Percentiles rank a stretch among this genome's conserved stretches.
Conservation (phyloP, 2,888 invertebrate genomes). For the Heliconius ismenius region DNA sequence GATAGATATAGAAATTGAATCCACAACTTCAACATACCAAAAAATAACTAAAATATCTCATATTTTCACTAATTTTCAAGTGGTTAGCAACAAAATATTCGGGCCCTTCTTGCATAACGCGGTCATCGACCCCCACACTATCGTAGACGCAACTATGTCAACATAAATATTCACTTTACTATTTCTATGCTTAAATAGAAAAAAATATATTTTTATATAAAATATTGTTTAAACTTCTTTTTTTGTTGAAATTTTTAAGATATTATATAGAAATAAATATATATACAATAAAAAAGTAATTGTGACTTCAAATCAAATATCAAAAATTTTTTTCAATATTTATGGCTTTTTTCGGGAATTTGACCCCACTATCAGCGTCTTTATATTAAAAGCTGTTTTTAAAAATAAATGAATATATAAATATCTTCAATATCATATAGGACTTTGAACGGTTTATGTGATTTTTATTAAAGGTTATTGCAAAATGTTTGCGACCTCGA, state of each 20-base stretch:
- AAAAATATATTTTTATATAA: not conserved
- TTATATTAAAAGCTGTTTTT: not conserved
- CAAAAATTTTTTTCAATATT: too few relatives aligned
- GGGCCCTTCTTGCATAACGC: constrained; percentile 40
- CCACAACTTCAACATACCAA: not conserved
- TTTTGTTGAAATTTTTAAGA: not conserved
- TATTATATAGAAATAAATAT: not conserved
- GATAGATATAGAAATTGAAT: not conserved
- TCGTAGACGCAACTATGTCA: constrained; percentile 35
- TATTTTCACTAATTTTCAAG: not conserved
- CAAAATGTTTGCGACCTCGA: not conserved
- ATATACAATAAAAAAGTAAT: too few relatives aligned
- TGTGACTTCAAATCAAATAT: too few relatives aligned
- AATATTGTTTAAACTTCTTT: not conserved
- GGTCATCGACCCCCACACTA: constrained; percentile 44
- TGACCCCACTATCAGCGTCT: not conserved
- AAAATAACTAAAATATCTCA: not conserved
- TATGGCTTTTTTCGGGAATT: too few relatives aligned
- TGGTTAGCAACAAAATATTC: not conserved
- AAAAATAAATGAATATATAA: not conserved
- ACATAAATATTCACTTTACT: constrained; percentile 28
- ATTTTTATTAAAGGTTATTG: constrained; percentile 3
- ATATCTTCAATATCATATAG: too few relatives aligned
- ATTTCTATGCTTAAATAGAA: not conserved
- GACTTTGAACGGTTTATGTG: not conserved